phyloP scores from a whole-genome alignment of 2,888 invertebrate species.

The Eupithecia abbreviata region DNA sequence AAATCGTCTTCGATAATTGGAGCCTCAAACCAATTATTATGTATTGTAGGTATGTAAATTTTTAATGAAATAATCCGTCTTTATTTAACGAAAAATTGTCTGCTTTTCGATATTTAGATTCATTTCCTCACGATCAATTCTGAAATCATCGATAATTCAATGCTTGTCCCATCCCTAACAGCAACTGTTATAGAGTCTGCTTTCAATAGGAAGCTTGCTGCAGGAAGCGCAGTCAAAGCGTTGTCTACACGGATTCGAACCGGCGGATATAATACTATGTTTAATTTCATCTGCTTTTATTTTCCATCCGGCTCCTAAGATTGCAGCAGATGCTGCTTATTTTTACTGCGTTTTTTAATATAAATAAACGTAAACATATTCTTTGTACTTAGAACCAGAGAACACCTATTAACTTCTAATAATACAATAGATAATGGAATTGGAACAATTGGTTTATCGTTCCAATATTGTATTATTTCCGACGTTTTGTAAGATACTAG shows the following conservation, averaged over 20 bases:
- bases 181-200: slow-evolving; percentile 46
- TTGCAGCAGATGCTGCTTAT: slow-evolving; percentile 37
- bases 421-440: background rate
- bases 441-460: background rate
- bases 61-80: too few species aligned
- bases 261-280: slow-evolving; percentile 48
- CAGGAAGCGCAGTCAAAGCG: slow-evolving; percentile 52
- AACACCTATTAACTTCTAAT: background rate
- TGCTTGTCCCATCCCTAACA: slow-evolving; percentile 39
- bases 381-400: background rate
- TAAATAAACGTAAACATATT: slow-evolving; percentile 8
- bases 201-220: slow-evolving; percentile 71
- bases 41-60: too few species aligned
- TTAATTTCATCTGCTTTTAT: slow-evolving; percentile 37
- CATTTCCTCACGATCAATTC: background rate
- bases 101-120: background rate
- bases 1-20: too few species aligned
- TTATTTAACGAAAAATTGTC: too few species aligned
- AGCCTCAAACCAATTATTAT: too few species aligned
- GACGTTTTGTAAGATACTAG: background rate
- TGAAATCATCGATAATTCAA: background rate
- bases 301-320: slow-evolving; percentile 43
- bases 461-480: background rate
- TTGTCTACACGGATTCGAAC: slow-evolving; percentile 53
- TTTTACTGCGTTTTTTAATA: slow-evolving; percentile 27